Evolutionary conservation across 2,888 invertebrate genomes (phyloP).

Genomic region (Phytoseiulus persimilis): DNA sequence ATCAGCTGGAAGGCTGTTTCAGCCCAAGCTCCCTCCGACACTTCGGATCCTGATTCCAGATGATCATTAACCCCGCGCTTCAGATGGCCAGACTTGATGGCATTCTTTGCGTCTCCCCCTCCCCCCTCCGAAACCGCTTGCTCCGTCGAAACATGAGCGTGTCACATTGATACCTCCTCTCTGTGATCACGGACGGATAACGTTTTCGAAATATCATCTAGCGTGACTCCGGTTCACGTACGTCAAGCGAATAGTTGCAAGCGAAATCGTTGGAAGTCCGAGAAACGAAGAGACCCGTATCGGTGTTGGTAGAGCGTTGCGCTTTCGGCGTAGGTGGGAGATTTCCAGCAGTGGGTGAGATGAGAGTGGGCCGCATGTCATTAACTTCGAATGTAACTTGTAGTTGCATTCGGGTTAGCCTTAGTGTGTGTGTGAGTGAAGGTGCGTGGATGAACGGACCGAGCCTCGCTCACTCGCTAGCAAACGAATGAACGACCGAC

Average conservation of each 20-base stretch:
- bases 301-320: constrained; percentile 5
- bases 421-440: not conserved
- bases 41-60: no score
- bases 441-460: not conserved
- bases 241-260: not conserved
- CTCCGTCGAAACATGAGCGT: no score
- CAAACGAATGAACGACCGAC: not conserved
- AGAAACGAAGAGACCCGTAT: not conserved
- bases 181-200: no score
- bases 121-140: no score
- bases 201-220: not conserved
- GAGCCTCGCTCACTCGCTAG: not conserved
- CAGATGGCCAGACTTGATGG: no score
- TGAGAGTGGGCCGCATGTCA: constrained; percentile 5
- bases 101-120: no score
- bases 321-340: not conserved
- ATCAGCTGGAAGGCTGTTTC: no score
- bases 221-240: not conserved
- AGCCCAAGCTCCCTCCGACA: no score
- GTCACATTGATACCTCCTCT: no score
- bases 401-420: constrained; percentile 5
- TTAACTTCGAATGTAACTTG: not conserved
- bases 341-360: not conserved
- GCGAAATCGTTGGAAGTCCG: not conserved
- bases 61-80: no score